Base-by-base conservation (phyloP, 2,797 vertebrate species). In the Pseudochromis fuscus region DNA sequence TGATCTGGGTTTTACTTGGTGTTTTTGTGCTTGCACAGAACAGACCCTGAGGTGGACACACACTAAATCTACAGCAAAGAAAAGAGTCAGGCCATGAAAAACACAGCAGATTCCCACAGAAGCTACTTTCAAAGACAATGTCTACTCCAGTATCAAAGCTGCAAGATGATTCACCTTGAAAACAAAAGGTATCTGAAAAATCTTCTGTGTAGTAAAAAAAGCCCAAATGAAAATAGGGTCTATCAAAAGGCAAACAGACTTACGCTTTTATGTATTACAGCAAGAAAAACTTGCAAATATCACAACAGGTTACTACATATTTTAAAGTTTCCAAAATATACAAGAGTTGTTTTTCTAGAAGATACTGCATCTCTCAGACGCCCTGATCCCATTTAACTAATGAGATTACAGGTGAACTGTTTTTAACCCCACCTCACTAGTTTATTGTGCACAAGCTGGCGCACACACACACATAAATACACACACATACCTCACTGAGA, bases 381-480 rank as follows among this genome's bases (percentile, higher is more conserved):
- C 42, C 56, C 80, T 88, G 87, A 92, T 89, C 91, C 82, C 69
- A 84, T 86, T 76, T 81, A 75, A 78, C 80, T 87, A 84, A 92
- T 82, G 71, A 88, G 89, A 92, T 93, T 92, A 90, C 53, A 77
- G 50, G 30, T 81, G 75, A 90, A 88, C 81, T 51, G 78, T 76
- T 65, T 81, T 72, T 69, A 77, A 91, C 85, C 86, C 63, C 53
- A 19, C 45, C 40, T 60, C 55, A 27, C 31, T 63, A 67, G 68
- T 80, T 81, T 67, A 66, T 75, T 51, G 48, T 44, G 27, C 55
- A 75, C 19, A 82, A 79, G 35, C 49, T 74, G 59, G 58, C 15
- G 15, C 27, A 53, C 35, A 25, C 25, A 75, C 46, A 59, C n/a
- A 45, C 44, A 62, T 23, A 46, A 52, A 27, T 28, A 28, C 12